Percentiles rank a stretch among this genome's conserved stretches.
Conservation (phyloP, 2,888 invertebrate species). For the Cerastis leucographa region DNA sequence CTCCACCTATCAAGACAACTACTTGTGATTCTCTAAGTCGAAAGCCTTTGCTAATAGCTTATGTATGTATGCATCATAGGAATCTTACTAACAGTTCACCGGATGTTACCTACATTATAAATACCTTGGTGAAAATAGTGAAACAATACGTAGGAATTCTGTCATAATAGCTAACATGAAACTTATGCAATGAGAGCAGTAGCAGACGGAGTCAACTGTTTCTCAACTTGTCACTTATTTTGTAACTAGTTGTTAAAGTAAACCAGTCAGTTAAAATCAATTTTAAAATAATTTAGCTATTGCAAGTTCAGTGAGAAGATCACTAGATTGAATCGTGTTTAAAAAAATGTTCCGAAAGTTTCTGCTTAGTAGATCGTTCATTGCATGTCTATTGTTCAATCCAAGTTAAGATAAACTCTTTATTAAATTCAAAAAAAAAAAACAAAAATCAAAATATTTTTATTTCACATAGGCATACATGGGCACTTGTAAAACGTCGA, state of each 20-base stretch:
- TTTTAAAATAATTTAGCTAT: too few relatives aligned
- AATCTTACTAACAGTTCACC: slow-evolving; percentile 11
- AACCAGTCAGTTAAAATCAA: background rate
- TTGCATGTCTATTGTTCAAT: too few relatives aligned
- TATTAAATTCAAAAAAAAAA: too few relatives aligned
- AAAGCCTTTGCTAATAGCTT: slow-evolving; percentile 4
- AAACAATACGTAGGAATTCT: slow-evolving; percentile 19
- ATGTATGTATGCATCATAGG: background rate
- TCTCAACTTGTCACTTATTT: slow-evolving; percentile 2
- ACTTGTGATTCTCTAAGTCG: background rate
- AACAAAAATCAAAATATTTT: too few relatives aligned
- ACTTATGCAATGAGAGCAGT: slow-evolving; percentile 41
- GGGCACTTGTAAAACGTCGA: too few relatives aligned
- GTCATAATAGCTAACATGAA: slow-evolving; percentile 12
- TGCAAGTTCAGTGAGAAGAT: too few relatives aligned
- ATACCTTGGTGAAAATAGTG: slow-evolving; percentile 11
- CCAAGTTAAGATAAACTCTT: too few relatives aligned
- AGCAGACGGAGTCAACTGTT: slow-evolving; percentile 7
- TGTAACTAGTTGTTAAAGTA: background rate
- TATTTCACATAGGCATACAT: too few relatives aligned
- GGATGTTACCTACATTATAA: slow-evolving; percentile 29
- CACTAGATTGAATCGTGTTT: too few relatives aligned
- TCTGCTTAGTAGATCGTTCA: too few relatives aligned
- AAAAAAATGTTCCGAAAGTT: too few relatives aligned
- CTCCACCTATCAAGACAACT: background rate